A percentile compares a stretch with the other conserved stretches of the same genome.
phyloP scores from a whole-genome alignment of 2,797 vertebrate species.

The Artibeus jamaicensis region DNA sequence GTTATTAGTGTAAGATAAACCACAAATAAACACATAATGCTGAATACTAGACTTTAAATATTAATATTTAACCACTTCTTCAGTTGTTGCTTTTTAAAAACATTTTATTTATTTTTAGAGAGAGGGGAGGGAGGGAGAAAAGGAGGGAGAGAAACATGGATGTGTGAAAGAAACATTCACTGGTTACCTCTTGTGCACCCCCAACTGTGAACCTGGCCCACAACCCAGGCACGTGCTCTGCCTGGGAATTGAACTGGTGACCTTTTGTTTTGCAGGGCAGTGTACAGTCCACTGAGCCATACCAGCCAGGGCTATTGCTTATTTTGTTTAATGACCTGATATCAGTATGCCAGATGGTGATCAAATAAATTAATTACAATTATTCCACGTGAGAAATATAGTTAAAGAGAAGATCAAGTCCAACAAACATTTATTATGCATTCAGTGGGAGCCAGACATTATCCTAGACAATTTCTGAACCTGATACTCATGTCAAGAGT shows the following conservation, averaged over 20 bases:
- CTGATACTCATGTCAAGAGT: neutral
- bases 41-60: neutral
- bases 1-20: constrained; percentile 30
- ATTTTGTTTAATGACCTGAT: constrained; percentile 40
- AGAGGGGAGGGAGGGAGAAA: too few species aligned
- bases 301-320: neutral
- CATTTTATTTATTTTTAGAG: too few species aligned
- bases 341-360: neutral
- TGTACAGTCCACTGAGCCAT: too few species aligned
- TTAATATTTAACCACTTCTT: constrained; percentile 26
- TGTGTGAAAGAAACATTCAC: too few species aligned
- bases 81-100: neutral
- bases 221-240: too few species aligned
- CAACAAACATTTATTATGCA: neutral
- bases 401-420: neutral
- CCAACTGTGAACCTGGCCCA: too few species aligned
- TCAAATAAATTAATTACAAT: constrained; percentile 26
- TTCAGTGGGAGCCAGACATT: neutral
- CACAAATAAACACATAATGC: neutral
- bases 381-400: neutral
- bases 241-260: too few species aligned
- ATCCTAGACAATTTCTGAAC: neutral
- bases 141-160: too few species aligned
- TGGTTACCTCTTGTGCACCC: too few species aligned
- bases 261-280: too few species aligned